A percentile compares a stretch with the other conserved stretches of the same genome.
Evolutionary conservation across 2,113 vertebrate genomes (phyloP).

Genomic region (Pollimyrus isidori): DNA sequence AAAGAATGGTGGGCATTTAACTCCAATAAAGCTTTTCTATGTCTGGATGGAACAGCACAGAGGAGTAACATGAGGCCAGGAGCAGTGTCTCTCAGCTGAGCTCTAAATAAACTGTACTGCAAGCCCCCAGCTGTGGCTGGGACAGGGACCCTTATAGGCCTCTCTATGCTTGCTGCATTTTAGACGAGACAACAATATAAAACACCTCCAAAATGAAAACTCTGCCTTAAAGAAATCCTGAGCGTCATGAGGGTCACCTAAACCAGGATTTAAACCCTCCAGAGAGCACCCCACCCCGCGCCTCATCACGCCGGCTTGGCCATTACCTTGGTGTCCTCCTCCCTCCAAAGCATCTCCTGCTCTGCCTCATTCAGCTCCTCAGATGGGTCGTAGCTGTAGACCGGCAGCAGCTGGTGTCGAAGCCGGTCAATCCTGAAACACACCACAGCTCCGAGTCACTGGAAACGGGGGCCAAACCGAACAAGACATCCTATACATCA

Average conservation of each 20-base stretch:
- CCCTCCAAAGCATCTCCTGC: constrained; percentile 77
- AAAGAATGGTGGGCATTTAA: constrained; percentile 19
- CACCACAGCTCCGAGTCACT: neutral
- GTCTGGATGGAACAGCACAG: neutral
- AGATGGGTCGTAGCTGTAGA: constrained; percentile 87
- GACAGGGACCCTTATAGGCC: rapidly evolving
- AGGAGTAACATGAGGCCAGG: neutral
- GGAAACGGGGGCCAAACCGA: neutral
- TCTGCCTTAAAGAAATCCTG: neutral
- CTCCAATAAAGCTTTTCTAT: constrained; percentile 19
- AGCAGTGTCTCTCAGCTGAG: neutral
- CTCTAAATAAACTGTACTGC: neutral
- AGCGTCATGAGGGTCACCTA: neutral
- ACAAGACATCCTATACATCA: neutral
- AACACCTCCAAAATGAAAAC: neutral
- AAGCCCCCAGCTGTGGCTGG: too few species aligned
- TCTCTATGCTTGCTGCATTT: rapidly evolving
- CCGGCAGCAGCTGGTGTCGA: constrained; percentile 84
- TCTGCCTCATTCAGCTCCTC: constrained; percentile 86
- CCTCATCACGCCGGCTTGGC: neutral
- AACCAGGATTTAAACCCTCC: neutral
- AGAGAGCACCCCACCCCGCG: neutral
- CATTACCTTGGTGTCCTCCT: constrained; percentile 77
- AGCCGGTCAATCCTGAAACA: constrained; percentile 74
- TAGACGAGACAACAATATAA: neutral